These are phyloP conservation scores for Leucoptera coffeella DNA, from an alignment of 2,888 invertebrate genomes.

Conservation along the genomic window DNA sequence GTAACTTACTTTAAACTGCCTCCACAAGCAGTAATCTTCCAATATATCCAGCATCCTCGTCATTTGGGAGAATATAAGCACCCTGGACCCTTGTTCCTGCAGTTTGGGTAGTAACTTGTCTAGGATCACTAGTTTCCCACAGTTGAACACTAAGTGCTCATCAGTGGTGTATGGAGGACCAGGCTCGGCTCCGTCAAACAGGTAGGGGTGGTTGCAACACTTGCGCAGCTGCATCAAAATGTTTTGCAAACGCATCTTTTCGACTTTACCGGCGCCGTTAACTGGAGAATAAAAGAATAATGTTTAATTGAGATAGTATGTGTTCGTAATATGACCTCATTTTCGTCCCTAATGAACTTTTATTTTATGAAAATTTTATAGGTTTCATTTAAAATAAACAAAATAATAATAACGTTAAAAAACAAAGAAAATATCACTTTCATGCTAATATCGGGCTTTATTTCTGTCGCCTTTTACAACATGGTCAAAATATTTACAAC, in stretches of 20 bases:
- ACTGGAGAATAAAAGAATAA: too few species aligned
- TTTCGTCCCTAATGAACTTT: too few species aligned
- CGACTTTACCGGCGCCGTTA: constrained; percentile 94
- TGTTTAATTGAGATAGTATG: too few species aligned
- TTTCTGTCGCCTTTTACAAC: too few species aligned
- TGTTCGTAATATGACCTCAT: too few species aligned
- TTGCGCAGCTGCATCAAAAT: constrained; percentile 98
- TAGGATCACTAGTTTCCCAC: constrained; percentile 93
- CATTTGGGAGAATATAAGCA: constrained; percentile 95
- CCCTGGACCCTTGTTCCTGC: constrained; percentile 85
- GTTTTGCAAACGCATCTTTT: constrained; percentile 96
- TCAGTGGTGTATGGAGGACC: constrained; percentile 98
- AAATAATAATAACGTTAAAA: too few species aligned
- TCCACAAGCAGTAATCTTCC: constrained; percentile 94
- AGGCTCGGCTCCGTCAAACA: constrained; percentile 98
- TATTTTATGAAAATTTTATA: too few species aligned
- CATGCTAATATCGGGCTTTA: too few species aligned
- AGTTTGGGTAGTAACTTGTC: constrained; percentile 91
- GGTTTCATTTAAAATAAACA: too few species aligned
- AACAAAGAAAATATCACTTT: too few species aligned
- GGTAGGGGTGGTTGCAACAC: constrained; percentile 97
- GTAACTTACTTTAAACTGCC: constrained; percentile 60
- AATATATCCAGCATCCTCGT: constrained; percentile 93
- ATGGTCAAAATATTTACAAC: too few species aligned
- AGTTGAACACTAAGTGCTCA: constrained; percentile 89